Percentiles rank a stretch among this genome's conserved stretches.
These are phyloP conservation scores for Triplophysa yarkandensis DNA, from an alignment of 2,797 vertebrate species.

Conservation along the genomic window DNA sequence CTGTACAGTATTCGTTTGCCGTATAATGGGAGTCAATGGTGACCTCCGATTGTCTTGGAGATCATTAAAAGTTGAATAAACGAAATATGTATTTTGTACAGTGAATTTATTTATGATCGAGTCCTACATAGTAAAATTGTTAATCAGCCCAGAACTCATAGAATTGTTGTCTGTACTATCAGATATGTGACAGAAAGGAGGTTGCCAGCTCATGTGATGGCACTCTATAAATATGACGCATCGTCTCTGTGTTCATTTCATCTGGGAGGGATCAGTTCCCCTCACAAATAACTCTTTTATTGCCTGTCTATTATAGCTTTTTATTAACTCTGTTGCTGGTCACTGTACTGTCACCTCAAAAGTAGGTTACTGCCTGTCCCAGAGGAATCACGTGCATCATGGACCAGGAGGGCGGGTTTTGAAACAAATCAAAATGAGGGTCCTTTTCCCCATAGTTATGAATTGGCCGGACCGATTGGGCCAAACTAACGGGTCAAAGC, in stretches of 20 bases:
- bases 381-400: not conserved
- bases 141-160: conserved; percentile 6
- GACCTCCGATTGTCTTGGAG: no score
- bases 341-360: not conserved
- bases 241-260: conserved; percentile 1
- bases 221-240: not conserved
- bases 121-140: not conserved
- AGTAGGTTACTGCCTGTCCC: not conserved
- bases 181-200: conserved; percentile 17
- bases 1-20: no score
- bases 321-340: conserved; percentile 3
- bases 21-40: no score
- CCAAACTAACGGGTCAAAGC: conserved; percentile 1
- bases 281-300: conserved; percentile 12
- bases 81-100: no score
- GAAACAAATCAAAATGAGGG: not conserved
- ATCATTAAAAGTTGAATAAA: no score
- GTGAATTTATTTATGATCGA: no score
- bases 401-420: not conserved
- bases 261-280: conserved; percentile 20
- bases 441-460: not conserved
- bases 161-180: not conserved
- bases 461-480: not conserved
- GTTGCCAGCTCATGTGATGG: not conserved
- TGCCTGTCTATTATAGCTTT: conserved; percentile 15